Conservation (phyloP, 2,797 vertebrate genomes). For the Poeciliopsis presidionis region DNA sequence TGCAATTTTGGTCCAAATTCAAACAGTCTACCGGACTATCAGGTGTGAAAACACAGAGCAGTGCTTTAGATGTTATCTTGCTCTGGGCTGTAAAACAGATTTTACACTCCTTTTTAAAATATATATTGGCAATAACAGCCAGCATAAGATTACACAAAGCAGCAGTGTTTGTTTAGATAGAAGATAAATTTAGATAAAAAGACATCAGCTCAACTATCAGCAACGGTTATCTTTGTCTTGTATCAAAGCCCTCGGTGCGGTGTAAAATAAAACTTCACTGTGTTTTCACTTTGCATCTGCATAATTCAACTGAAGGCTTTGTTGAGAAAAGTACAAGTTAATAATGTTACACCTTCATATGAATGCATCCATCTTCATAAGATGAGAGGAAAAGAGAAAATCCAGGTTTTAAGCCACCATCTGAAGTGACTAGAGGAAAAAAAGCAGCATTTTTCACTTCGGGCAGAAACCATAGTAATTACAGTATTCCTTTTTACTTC, state of each 20-base stretch:
- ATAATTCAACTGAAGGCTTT: slow-evolving; percentile 1
- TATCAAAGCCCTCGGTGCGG: not conserved
- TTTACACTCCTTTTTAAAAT: not conserved
- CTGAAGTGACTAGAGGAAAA: slow-evolving; percentile 46
- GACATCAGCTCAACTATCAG: slow-evolving; percentile 25
- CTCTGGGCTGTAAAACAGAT: not conserved
- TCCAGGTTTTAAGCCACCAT: slow-evolving; percentile 35
- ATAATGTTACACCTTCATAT: slow-evolving; percentile 14
- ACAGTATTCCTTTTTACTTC: slow-evolving; percentile 42
- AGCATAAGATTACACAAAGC: slow-evolving; percentile 13
- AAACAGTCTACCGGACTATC: too few species aligned
- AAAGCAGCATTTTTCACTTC: slow-evolving; percentile 33
- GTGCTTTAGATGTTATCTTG: not conserved
- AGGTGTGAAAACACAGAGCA: not conserved
- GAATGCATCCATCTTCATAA: slow-evolving; percentile 19
- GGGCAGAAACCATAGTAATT: slow-evolving; percentile 48
- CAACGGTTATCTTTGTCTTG: not conserved
- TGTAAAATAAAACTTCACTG: not conserved
- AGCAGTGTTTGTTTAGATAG: slow-evolving; percentile 35
- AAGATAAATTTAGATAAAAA: slow-evolving; percentile 41
- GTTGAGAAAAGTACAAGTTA: slow-evolving; percentile 20
- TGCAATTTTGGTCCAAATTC: too few species aligned
- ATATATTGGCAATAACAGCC: slow-evolving; percentile 25
- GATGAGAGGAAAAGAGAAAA: slow-evolving; percentile 37
- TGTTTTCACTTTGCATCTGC: not conserved